These are phyloP conservation scores for Brachirus orientalis DNA, from an alignment of 2,113 vertebrate genomes.

Conservation along the genomic window DNA sequence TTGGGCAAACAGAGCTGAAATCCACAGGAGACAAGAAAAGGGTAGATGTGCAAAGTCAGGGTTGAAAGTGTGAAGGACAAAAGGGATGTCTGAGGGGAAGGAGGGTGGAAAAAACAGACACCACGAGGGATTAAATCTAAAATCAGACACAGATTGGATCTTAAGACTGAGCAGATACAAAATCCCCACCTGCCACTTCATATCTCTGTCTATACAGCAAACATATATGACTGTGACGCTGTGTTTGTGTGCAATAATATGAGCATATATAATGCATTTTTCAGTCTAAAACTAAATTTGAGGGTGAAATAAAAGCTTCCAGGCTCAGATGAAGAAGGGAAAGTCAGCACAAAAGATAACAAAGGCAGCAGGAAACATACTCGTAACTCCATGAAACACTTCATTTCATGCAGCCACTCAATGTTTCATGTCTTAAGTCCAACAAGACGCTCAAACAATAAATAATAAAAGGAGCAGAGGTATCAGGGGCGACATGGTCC, in stretches of 20 bases:
- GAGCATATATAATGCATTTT: not conserved
- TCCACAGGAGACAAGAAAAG: not conserved
- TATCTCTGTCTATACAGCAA: not conserved
- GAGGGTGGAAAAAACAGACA: not conserved
- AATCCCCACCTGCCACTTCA: slow-evolving; percentile 24
- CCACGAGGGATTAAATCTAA: slow-evolving; percentile 34
- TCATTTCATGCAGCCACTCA: not conserved
- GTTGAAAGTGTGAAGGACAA: slow-evolving; percentile 27
- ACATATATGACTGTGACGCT: not conserved
- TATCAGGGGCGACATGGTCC: too few species aligned
- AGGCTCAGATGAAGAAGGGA: not conserved
- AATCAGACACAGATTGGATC: slow-evolving; percentile 21
- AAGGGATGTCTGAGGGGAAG: slow-evolving; percentile 3
- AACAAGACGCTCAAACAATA: not conserved
- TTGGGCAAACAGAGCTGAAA: not conserved
- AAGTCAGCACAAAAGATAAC: too few species aligned
- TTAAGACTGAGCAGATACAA: slow-evolving; percentile 9
- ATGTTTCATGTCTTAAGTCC: not conserved
- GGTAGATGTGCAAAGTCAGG: slow-evolving; percentile 18
- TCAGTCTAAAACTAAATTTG: not conserved
- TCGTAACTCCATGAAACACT: too few species aligned
- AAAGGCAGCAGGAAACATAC: too few species aligned
- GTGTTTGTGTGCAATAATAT: not conserved
- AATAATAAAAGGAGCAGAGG: not conserved
- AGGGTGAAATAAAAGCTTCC: not conserved